Base-by-base conservation (phyloP, 2,888 invertebrate genomes). In the Ochropleura leucogaster region DNA sequence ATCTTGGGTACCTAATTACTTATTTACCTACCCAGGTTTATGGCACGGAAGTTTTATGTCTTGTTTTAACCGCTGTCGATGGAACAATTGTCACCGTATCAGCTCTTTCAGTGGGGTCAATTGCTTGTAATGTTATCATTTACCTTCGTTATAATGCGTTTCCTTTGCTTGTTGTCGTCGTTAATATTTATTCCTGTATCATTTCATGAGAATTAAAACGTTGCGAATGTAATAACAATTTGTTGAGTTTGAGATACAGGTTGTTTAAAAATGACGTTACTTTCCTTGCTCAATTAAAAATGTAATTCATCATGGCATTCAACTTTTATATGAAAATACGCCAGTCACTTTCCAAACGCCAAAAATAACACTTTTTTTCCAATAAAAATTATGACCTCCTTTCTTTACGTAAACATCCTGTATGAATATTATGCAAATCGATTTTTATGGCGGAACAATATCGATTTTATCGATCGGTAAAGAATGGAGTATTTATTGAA, bases 401-500 rank as follows among this genome's bases (percentile, higher is more conserved):
- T 78, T 74, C 63, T 59, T 77, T 79, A 57, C 57, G 70, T 77
- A 73, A 77, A 80, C 85, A 85, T 78, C 80, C 83, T 82, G 74
- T 82, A 77, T 76, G 76, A 72, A 81, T 83, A 82, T 83, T 85
- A 88, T 87, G 85, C 81, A 84, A 88, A 87, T 65, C 72, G 75
- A 64, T 79, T 83, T 83, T 82, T 84, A 81, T 66, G 20, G 62
- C 68, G 63, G 65, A 70, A 82, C 72, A 78, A 82, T 79, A 77
- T 79, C 87, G 70, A 82, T 85, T 77, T 82, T 80, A 79, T 81
- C 85, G 73, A 80, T 85, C 74, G 68, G 81, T 84, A 82, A 83
- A 85, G 85, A 89, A 85, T 87, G 79, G 84, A 82, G 78, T 77
- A 80, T 68, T 73, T 85, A 76, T 85, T 87, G 80, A 83, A 81